Conservation (phyloP, 2,113 vertebrate species). For the Cavia porcellus region DNA sequence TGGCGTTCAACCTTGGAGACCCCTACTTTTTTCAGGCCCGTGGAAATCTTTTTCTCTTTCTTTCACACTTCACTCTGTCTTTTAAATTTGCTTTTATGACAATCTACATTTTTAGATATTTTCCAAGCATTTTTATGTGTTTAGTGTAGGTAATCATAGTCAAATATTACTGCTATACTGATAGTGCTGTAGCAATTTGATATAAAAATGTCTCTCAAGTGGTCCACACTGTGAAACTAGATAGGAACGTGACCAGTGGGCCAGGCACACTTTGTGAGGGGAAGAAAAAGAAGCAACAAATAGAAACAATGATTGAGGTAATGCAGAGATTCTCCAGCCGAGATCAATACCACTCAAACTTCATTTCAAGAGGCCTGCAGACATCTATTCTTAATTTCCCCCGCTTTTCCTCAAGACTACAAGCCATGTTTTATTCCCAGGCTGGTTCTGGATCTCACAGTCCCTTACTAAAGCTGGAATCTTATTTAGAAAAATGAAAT, state of each 20-base stretch:
- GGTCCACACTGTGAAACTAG: not conserved
- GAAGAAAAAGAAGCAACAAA: not conserved
- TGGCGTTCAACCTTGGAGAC: not conserved
- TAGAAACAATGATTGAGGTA: not conserved
- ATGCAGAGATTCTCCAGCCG: slow-evolving; percentile 1
- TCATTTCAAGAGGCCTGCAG: not conserved
- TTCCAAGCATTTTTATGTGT: not conserved
- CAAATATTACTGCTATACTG: not conserved
- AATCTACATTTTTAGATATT: not conserved
- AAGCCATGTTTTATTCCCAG: not conserved
- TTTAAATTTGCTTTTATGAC: slow-evolving; percentile 1
- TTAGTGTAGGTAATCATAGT: not conserved
- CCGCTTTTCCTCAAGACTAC: not conserved
- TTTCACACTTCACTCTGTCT: not conserved
- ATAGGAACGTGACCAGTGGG: not conserved
- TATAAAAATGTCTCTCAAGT: not conserved
- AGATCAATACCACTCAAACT: not conserved
- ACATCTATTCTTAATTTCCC: not conserved
- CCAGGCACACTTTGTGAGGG: not conserved
- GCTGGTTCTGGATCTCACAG: not conserved
- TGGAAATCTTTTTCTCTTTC: not conserved
- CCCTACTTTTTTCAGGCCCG: not conserved
- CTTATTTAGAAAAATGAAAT: not conserved
- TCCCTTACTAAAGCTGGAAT: not conserved
- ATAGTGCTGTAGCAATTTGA: not conserved